Evolutionary conservation across 1,140 invertebrate species (phyloP).

Genomic region (Drosophila busckii): DNA sequence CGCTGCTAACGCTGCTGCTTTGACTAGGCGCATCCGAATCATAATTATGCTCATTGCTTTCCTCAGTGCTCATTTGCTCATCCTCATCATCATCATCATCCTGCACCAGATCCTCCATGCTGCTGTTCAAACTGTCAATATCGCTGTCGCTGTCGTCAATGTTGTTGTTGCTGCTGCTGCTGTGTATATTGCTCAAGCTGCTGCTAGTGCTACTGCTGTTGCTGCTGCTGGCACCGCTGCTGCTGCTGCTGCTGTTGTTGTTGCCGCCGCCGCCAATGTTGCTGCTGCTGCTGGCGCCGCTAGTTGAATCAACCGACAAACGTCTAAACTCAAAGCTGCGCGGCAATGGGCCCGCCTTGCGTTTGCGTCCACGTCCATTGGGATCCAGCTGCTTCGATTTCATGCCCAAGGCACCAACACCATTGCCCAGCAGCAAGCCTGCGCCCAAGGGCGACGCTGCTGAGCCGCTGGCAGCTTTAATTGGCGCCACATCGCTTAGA

Average conservation of each 20-base stretch:
- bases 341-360: constrained; percentile 91
- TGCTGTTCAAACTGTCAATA: too few species aligned
- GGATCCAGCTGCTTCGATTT: constrained; percentile 54
- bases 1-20: not conserved
- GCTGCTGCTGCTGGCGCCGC: not conserved
- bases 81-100: too few species aligned
- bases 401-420: constrained; percentile 10
- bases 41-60: too few species aligned
- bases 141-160: too few species aligned
- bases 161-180: too few species aligned
- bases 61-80: too few species aligned
- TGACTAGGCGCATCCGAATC: too few species aligned
- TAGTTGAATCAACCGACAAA: constrained; percentile 70
- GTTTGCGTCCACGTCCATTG: constrained; percentile 79
- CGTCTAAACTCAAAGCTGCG: constrained; percentile 84
- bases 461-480: constrained; percentile 77
- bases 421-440: constrained; percentile 9
- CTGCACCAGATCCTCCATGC: too few species aligned
- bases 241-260: not conserved
- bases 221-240: not conserved
- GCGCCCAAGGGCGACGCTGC: not conserved
- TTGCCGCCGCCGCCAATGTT: not conserved
- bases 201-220: not conserved
- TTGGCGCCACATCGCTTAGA: constrained; percentile 86
- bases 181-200: too few species aligned